These are phyloP conservation scores for Empidonax traillii DNA, from an alignment of 2,113 vertebrate species.

Conservation along the genomic window DNA sequence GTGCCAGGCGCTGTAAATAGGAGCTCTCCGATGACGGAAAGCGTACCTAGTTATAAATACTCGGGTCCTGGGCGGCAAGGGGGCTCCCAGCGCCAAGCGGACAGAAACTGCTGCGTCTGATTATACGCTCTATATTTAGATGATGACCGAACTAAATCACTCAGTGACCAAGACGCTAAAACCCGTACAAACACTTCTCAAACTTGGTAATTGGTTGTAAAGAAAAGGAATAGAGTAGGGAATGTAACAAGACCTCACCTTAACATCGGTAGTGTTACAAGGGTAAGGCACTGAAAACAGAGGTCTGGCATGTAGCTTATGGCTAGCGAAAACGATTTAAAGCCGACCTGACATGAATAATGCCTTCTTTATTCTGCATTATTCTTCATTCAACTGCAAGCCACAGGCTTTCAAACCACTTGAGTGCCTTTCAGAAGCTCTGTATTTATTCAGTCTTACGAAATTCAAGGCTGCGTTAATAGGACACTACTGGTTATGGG, in stretches of 20 bases:
- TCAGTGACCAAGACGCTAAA: neutral
- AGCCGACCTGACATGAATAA: neutral
- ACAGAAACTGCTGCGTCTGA: neutral
- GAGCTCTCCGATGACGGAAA: neutral
- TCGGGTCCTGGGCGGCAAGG: neutral
- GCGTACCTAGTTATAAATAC: constrained; percentile 23
- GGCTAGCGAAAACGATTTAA: neutral
- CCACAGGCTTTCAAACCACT: neutral
- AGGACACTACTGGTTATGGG: neutral
- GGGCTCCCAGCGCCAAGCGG: neutral
- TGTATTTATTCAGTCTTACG: rapidly evolving
- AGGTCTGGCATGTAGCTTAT: neutral
- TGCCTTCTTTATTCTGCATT: neutral
- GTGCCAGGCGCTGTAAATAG: neutral
- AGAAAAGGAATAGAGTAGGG: neutral
- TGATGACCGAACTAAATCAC: neutral
- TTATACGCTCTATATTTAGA: constrained; percentile 14
- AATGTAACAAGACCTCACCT: neutral
- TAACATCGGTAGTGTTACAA: neutral
- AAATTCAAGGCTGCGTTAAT: neutral
- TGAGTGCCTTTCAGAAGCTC: neutral
- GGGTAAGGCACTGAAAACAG: neutral
- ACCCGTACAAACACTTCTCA: neutral
- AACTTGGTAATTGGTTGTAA: neutral
- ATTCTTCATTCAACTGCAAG: neutral